Conservation (phyloP, 2,113 vertebrate species). For the Lycaon pictus region DNA sequence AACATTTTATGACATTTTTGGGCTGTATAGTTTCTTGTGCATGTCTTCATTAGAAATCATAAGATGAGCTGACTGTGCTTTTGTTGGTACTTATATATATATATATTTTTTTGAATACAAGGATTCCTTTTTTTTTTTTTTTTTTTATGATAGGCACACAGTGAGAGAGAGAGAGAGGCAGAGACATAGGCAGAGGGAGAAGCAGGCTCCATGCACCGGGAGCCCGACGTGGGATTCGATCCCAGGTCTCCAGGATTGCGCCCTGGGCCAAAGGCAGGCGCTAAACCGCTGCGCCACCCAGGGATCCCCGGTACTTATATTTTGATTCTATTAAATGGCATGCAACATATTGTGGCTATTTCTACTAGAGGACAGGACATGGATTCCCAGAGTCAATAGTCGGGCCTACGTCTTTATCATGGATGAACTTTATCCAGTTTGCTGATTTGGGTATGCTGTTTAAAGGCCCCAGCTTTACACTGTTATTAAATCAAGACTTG, state of each 20-base stretch:
- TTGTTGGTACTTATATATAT: background rate
- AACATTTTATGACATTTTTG: background rate
- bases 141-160: too few species aligned
- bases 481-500: background rate
- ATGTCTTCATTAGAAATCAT: conserved; percentile 26
- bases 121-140: too few species aligned
- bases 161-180: too few species aligned
- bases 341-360: background rate
- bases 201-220: too few species aligned
- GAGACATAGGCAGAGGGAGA: too few species aligned
- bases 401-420: background rate
- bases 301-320: background rate
- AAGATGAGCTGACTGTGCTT: background rate
- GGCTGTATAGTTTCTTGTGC: background rate
- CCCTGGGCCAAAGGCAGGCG: too few species aligned
- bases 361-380: background rate
- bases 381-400: background rate
- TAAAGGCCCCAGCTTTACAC: background rate
- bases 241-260: too few species aligned
- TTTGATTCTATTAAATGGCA: background rate
- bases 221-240: too few species aligned
- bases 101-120: too few species aligned
- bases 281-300: too few species aligned
- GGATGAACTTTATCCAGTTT: background rate
- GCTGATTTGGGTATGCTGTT: background rate